Evolutionary conservation across 2,113 vertebrate genomes (phyloP).

Genomic region (Sinocyclocheilus anshuiensis): DNA sequence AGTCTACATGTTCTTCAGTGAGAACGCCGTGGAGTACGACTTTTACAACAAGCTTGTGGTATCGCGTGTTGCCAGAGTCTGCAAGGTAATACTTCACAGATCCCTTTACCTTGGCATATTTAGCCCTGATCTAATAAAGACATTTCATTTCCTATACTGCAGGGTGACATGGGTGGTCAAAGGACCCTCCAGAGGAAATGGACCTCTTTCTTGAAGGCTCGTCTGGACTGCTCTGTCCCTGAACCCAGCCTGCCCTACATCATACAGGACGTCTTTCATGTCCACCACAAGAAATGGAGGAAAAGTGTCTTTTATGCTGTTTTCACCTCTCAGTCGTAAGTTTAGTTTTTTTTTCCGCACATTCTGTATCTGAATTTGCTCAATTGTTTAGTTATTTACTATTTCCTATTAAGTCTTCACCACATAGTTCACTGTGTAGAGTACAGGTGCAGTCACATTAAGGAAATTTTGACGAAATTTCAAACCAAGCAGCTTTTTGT

Average conservation of each 20-base stretch:
- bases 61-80: slow-evolving; percentile 80
- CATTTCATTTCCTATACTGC: neutral
- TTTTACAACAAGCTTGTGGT: slow-evolving; percentile 78
- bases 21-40: slow-evolving; percentile 82
- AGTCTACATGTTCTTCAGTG: slow-evolving; percentile 83
- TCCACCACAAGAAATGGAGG: slow-evolving; percentile 71
- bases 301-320: slow-evolving; percentile 78
- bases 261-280: slow-evolving; percentile 79
- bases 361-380: neutral
- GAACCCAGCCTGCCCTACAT: slow-evolving; percentile 75
- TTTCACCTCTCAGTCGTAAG: slow-evolving; percentile 78
- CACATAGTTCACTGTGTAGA: neutral
- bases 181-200: slow-evolving; percentile 77
- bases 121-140: neutral
- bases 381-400: neutral
- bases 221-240: slow-evolving; percentile 74
- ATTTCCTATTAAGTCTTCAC: neutral
- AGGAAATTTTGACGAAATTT: neutral
- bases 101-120: neutral
- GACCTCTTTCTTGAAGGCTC: slow-evolving; percentile 79
- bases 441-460: neutral
- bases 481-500: too few species aligned
- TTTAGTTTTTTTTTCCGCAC: neutral
- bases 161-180: slow-evolving; percentile 80
- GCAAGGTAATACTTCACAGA: slow-evolving; percentile 72